phyloP scores from a whole-genome alignment of 1,140 invertebrate species.

The Schlechtendalia chinensis region DNA sequence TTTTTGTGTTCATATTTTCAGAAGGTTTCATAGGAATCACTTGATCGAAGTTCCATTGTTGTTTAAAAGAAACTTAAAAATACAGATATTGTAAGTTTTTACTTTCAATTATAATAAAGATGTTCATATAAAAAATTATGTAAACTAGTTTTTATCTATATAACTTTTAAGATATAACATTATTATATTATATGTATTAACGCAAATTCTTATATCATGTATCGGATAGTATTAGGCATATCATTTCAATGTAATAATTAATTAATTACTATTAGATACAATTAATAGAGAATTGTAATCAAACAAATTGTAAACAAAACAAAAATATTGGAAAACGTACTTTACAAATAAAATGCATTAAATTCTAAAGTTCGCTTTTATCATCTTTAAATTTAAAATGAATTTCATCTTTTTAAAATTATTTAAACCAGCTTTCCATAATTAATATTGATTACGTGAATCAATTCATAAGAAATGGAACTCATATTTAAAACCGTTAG shows the following conservation, averaged over 20 bases:
- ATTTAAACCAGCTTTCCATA: background rate
- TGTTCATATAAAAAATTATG: background rate
- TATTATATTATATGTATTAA: too few relatives aligned
- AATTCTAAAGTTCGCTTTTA: too few relatives aligned
- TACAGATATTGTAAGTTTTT: constrained; percentile 41
- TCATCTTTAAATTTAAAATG: too few relatives aligned
- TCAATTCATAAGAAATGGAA: background rate
- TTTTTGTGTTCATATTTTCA: background rate
- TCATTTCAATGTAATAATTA: too few relatives aligned
- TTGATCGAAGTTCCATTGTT: constrained; percentile 31
- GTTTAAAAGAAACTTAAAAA: constrained; percentile 30
- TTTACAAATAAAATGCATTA: too few relatives aligned
- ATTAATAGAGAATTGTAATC: too few relatives aligned
- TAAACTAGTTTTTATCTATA: background rate
- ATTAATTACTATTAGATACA: background rate
- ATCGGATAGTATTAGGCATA: too few relatives aligned
- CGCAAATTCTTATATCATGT: background rate
- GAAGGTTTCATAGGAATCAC: constrained; percentile 36
- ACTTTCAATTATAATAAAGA: background rate
- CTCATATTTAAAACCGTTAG: background rate
- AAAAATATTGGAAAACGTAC: too few relatives aligned
- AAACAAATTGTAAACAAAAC: background rate
- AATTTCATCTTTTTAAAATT: too few relatives aligned
- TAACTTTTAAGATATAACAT: too few relatives aligned
- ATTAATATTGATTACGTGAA: background rate